Evolutionary conservation across 2,797 vertebrate species (phyloP).

Genomic region (Halcyon chelicuti): DNA sequence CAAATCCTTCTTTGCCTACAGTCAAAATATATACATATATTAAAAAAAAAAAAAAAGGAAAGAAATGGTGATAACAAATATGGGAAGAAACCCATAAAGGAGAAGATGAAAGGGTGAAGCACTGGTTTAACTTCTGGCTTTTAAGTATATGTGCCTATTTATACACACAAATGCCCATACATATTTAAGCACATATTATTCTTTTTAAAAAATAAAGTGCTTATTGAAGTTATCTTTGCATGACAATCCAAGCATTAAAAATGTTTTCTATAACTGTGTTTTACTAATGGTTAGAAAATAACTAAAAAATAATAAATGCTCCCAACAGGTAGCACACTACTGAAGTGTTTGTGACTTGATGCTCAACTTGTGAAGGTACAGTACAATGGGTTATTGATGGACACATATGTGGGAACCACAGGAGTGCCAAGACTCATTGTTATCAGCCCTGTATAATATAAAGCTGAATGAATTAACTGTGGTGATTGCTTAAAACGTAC

Average conservation of each 20-base stretch:
- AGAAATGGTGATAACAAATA: not conserved
- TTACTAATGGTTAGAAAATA: slow-evolving; percentile 28
- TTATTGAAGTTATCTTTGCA: not conserved
- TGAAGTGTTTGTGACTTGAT: slow-evolving; percentile 59
- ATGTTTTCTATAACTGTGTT: not conserved
- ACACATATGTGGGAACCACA: slow-evolving; percentile 31
- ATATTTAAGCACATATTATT: not conserved
- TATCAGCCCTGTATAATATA: slow-evolving; percentile 60
- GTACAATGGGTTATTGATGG: slow-evolving; percentile 46
- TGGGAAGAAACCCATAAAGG: not conserved
- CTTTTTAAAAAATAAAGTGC: not conserved
- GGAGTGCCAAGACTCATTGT: slow-evolving; percentile 54
- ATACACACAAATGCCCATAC: not conserved
- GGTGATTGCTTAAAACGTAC: slow-evolving; percentile 73
- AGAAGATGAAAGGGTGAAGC: not conserved
- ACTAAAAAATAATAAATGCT: slow-evolving; percentile 27
- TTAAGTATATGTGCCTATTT: not conserved
- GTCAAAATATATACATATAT: not conserved
- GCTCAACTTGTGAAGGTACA: slow-evolving; percentile 24
- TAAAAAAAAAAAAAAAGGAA: not conserved
- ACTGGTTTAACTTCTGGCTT: not conserved
- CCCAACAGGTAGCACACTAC: slow-evolving; percentile 35
- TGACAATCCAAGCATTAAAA: not conserved
- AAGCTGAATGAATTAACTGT: slow-evolving; percentile 57
- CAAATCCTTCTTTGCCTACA: not conserved